These are phyloP conservation scores for Neoascia interrupta DNA, from an alignment of 2,888 invertebrate genomes.

Conservation along the genomic window DNA sequence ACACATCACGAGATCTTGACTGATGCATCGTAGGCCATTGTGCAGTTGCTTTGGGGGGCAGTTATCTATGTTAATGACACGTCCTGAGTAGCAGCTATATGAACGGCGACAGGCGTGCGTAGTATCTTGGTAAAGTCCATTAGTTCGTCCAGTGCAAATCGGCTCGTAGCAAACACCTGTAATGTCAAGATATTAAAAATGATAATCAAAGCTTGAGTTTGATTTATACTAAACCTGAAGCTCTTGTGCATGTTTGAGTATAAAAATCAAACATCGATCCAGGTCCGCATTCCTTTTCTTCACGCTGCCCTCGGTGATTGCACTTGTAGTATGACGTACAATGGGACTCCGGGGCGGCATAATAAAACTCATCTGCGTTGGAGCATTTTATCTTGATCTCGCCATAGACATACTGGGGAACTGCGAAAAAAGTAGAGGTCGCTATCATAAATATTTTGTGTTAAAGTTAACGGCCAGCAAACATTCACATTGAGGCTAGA, in stretches of 20 bases:
- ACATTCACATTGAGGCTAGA: no score
- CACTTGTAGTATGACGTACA: conserved; percentile 83
- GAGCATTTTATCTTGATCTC: conserved; percentile 72
- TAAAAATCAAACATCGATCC: conserved; percentile 82
- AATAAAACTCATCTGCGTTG: conserved; percentile 75
- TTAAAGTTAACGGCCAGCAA: no score
- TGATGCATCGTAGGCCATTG: conserved; percentile 81
- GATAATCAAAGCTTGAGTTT: neutral
- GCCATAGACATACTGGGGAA: conserved; percentile 22
- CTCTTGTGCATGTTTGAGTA: conserved; percentile 81
- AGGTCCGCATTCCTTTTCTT: conserved; percentile 81
- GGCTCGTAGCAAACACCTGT: conserved; percentile 82
- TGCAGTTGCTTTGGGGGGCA: conserved; percentile 81
- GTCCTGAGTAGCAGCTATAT: conserved; percentile 81
- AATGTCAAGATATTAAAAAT: neutral
- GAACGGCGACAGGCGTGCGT: conserved; percentile 82
- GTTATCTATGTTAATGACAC: conserved; percentile 80
- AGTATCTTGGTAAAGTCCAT: conserved; percentile 82
- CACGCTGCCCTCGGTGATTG: conserved; percentile 71
- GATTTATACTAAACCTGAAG: conserved; percentile 75
- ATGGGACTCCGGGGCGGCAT: conserved; percentile 82
- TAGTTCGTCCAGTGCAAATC: conserved; percentile 82
- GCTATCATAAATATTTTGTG: neutral
- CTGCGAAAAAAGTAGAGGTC: conserved; percentile 15
- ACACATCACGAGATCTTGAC: conserved; percentile 79